phyloP scores from a whole-genome alignment of 2,888 invertebrate species.

The Diarsia brunnea region DNA sequence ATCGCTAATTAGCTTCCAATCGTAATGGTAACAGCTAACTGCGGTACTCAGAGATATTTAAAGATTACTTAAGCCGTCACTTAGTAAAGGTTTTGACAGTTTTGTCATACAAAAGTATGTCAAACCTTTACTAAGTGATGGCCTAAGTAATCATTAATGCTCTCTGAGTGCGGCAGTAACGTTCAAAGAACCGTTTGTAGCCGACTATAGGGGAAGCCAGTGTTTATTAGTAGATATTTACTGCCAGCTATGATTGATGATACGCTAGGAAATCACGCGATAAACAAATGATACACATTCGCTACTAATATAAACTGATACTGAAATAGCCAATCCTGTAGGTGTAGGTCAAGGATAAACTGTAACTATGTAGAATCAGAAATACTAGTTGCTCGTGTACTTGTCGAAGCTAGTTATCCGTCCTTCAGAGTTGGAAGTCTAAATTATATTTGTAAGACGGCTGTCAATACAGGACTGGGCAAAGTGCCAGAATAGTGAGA shows the following conservation, averaged over 20 bases:
- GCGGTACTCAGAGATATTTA: no score
- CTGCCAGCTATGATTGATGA: slow-evolving; percentile 30
- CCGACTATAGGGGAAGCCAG: background rate
- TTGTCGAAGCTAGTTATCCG: background rate
- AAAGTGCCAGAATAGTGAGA: slow-evolving; percentile 20
- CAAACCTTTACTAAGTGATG: no score
- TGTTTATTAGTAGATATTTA: slow-evolving; percentile 28
- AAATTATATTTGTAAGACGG: slow-evolving; percentile 12
- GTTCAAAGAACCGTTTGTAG: background rate
- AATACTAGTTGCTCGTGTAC: slow-evolving; percentile 6
- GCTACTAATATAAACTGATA: slow-evolving; percentile 15
- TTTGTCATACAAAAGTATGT: no score
- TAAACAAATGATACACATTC: slow-evolving; percentile 39
- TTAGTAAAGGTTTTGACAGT: no score
- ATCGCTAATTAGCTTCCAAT: background rate
- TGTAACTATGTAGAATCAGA: slow-evolving; percentile 10
- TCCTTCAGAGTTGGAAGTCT: slow-evolving; percentile 35
- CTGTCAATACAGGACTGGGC: slow-evolving; percentile 17
- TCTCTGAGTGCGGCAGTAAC: no score
- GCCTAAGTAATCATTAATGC: no score
- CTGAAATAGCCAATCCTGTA: background rate
- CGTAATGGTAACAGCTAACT: slow-evolving; percentile 5
- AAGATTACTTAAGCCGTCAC: no score
- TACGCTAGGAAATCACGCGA: slow-evolving; percentile 17
- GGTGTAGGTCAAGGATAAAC: slow-evolving; percentile 26